phyloP scores from a whole-genome alignment of 2,888 invertebrate species.

The Lithophane semibrunnea region DNA sequence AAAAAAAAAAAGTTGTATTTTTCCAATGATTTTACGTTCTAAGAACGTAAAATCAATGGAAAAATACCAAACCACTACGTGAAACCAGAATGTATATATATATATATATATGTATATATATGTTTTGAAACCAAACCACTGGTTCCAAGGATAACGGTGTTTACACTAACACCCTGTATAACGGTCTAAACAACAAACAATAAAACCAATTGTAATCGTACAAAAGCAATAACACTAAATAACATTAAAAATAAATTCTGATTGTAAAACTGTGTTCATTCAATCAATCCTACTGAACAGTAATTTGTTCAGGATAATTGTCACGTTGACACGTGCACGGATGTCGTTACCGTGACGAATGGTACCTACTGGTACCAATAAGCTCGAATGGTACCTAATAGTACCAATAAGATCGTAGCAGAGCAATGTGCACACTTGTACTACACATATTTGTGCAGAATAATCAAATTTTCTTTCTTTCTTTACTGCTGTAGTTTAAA shows the following conservation, averaged over 20 bases:
- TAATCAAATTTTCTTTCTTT: too few relatives aligned
- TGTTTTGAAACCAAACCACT: too few relatives aligned
- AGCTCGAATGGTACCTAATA: constrained; percentile 1
- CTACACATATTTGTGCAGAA: not conserved
- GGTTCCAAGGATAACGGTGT: too few relatives aligned
- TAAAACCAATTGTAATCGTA: not conserved
- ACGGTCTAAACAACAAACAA: not conserved
- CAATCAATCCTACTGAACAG: constrained; percentile 3
- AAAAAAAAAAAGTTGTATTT: too few relatives aligned
- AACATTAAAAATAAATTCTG: constrained; percentile 4
- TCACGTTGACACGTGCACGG: constrained; percentile 17
- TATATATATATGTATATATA: too few relatives aligned
- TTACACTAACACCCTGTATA: too few relatives aligned
- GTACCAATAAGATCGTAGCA: constrained; percentile 7
- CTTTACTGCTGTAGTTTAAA: not conserved
- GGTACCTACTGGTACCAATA: constrained; percentile 10
- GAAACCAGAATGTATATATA: too few relatives aligned
- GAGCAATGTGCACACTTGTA: not conserved
- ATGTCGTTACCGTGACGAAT: constrained; percentile 38
- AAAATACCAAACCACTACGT: too few relatives aligned
- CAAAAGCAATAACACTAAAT: constrained; percentile 5
- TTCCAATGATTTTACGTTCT: too few relatives aligned
- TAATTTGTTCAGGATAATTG: constrained; percentile 49
- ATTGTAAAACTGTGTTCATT: constrained; percentile 21
- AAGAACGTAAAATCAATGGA: too few relatives aligned